These are phyloP conservation scores for Matsumurasca onukii DNA, from an alignment of 1,140 invertebrate genomes.

Conservation along the genomic window DNA sequence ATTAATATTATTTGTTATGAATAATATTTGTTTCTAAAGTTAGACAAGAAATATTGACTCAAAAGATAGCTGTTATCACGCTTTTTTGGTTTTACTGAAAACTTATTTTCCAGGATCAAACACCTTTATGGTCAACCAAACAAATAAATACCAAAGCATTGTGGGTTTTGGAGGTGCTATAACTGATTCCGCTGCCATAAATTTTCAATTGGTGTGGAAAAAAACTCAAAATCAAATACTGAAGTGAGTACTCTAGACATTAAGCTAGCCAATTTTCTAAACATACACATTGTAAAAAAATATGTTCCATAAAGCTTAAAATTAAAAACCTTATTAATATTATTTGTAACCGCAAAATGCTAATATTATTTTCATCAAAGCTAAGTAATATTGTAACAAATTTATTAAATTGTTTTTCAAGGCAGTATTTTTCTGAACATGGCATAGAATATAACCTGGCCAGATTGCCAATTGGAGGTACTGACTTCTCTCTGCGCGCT, in stretches of 20 bases:
- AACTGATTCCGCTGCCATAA: slow-evolving; percentile 79
- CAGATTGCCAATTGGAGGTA: slow-evolving; percentile 77
- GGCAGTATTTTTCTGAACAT: slow-evolving; percentile 48
- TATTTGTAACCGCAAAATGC: no score
- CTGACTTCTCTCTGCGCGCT: slow-evolving; percentile 69
- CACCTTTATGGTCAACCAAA: slow-evolving; percentile 43
- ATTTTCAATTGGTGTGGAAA: slow-evolving; percentile 62
- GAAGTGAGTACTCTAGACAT: slow-evolving; percentile 48
- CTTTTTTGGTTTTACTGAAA: neutral
- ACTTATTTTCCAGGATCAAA: neutral
- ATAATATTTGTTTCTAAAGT: neutral
- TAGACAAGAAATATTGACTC: neutral
- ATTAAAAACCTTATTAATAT: no score
- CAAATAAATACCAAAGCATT: slow-evolving; percentile 57
- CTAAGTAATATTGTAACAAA: no score
- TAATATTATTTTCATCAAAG: no score
- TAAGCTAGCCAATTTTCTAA: no score
- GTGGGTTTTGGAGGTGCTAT: slow-evolving; percentile 86
- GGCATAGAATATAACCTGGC: slow-evolving; percentile 71
- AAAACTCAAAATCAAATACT: slow-evolving; percentile 60
- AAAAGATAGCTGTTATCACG: neutral
- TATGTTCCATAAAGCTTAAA: no score
- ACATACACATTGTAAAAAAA: no score
- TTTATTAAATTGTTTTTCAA: no score
- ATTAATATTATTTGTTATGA: neutral